phyloP scores from a whole-genome alignment of 2,113 vertebrate genomes.

The Nerophis lumbriciformis region DNA sequence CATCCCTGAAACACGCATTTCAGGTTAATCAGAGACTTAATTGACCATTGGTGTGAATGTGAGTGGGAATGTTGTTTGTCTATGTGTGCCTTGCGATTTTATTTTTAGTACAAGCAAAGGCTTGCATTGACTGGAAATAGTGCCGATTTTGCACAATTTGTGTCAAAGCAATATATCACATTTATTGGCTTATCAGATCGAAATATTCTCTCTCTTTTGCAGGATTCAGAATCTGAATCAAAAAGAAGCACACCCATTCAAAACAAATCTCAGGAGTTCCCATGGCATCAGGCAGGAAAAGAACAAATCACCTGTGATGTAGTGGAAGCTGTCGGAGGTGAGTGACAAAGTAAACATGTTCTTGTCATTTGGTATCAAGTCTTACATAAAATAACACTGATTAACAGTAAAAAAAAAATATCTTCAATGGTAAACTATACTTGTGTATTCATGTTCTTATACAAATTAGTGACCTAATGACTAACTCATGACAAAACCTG shows the following conservation, averaged over 20 bases:
- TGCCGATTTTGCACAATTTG: too few relatives aligned
- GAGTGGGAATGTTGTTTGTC: too few relatives aligned
- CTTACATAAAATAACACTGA: neutral
- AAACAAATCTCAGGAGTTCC: conserved; percentile 69
- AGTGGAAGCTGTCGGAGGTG: conserved; percentile 47
- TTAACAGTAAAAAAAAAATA: neutral
- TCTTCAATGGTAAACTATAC: neutral
- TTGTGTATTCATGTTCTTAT: neutral
- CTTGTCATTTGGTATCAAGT: neutral
- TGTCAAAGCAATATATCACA: neutral
- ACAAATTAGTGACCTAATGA: neutral
- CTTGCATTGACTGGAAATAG: too few relatives aligned
- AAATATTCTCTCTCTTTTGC: conserved; percentile 8
- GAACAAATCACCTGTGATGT: conserved; percentile 29
- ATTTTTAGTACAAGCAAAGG: too few relatives aligned
- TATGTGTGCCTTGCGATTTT: too few relatives aligned
- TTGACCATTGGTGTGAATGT: too few relatives aligned
- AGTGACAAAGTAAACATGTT: conserved; percentile 9
- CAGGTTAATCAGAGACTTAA: too few relatives aligned
- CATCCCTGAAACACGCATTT: too few relatives aligned
- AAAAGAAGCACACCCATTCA: conserved; percentile 51
- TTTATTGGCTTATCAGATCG: neutral
- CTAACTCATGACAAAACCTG: neutral
- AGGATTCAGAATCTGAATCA: conserved; percentile 49
- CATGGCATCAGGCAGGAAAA: conserved; percentile 67